Evolutionary conservation across 2,888 invertebrate genomes (phyloP).

Genomic region (Oscheius sp.): DNA sequence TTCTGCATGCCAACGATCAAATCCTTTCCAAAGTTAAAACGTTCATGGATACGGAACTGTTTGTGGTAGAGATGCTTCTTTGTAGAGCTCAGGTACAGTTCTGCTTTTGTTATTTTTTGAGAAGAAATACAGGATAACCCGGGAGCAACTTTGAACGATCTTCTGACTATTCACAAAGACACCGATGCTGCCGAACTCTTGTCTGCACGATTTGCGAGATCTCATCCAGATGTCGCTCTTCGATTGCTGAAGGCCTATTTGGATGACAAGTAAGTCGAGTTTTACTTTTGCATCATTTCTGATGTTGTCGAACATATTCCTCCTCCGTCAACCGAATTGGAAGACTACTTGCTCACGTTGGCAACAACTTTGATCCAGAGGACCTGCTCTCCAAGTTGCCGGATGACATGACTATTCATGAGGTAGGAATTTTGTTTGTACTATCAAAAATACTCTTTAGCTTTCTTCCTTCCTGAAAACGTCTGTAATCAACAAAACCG

Average conservation of each 20-base stretch:
- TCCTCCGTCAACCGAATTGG: conserved; percentile 1
- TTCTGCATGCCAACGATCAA: neutral
- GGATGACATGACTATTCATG: conserved; percentile 2
- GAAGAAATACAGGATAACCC: neutral
- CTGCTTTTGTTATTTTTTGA: neutral
- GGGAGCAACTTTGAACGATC: neutral
- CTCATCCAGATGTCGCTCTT: conserved; percentile 12
- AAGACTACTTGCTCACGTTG: conserved; percentile 17
- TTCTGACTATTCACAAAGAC: neutral
- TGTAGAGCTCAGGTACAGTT: neutral
- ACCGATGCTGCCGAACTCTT: conserved; percentile 13
- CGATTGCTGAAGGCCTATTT: conserved; percentile 10
- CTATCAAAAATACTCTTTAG: neutral
- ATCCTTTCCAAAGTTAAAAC: neutral
- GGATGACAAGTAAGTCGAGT: conserved; percentile 8
- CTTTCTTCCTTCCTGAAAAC: conserved; percentile 16
- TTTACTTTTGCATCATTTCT: neutral
- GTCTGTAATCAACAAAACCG: neutral
- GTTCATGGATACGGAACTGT: neutral
- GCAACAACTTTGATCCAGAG: conserved; percentile 12
- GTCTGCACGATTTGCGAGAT: neutral
- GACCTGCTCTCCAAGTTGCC: conserved; percentile 3
- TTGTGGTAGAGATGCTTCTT: neutral
- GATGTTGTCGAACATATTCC: neutral
- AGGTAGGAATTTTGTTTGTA: neutral